Evolutionary conservation across 2,113 vertebrate genomes (phyloP).

Genomic region (Proterorhinus semilunaris): DNA sequence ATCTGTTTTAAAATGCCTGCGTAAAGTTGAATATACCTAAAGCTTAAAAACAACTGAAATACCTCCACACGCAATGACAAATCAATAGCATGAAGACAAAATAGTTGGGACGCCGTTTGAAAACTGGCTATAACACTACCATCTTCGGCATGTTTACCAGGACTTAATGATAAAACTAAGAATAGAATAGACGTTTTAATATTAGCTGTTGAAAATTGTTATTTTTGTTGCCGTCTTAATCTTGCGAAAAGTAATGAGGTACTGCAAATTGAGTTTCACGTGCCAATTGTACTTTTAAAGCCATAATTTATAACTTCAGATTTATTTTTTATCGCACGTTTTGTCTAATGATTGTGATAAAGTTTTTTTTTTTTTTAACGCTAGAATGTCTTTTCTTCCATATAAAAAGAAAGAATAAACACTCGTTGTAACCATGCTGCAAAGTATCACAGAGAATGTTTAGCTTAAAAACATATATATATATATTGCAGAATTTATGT

Average conservation of each 20-base stretch:
- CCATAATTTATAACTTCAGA: neutral
- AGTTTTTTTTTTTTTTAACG: neutral
- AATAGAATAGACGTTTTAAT: neutral
- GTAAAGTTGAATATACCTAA: no score
- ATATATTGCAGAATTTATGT: no score
- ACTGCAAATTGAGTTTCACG: neutral
- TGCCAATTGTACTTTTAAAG: slow-evolving; percentile 3
- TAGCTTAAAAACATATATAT: no score
- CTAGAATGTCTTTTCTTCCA: neutral
- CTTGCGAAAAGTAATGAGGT: neutral
- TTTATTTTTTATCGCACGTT: neutral
- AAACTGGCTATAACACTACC: neutral
- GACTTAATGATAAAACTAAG: no score
- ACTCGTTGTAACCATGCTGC: no score
- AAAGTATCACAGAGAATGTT: no score
- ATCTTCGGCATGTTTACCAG: neutral
- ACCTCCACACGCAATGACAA: neutral
- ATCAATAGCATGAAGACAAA: neutral
- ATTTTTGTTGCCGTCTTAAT: neutral
- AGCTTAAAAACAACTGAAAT: slow-evolving; percentile 3
- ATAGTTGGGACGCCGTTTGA: neutral
- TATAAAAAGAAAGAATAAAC: no score
- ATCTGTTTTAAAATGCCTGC: no score
- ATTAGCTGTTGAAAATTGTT: neutral
- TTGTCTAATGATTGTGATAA: neutral